Conservation (phyloP, 2,888 invertebrate genomes). For the Epinotia bilunana region DNA sequence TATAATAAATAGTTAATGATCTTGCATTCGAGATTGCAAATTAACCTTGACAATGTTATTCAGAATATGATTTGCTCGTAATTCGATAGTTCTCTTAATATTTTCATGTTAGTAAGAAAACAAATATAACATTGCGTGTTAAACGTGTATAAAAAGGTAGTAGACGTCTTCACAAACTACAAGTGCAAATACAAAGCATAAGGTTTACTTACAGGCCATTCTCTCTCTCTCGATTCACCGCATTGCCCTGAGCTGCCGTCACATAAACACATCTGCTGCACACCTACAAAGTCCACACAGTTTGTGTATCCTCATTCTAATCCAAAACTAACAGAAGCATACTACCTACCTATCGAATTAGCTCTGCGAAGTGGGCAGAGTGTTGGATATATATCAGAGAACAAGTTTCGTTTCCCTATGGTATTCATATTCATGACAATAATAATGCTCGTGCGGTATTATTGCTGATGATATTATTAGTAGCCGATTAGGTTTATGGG, state of each 20-base stretch:
- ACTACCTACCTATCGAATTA: constrained; percentile 28
- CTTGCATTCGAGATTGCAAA: too few relatives aligned
- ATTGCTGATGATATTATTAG: constrained; percentile 19
- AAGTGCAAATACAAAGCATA: not conserved
- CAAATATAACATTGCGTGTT: too few relatives aligned
- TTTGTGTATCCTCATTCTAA: constrained; percentile 44
- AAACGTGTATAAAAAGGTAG: not conserved
- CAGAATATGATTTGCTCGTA: not conserved
- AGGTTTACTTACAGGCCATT: constrained; percentile 37
- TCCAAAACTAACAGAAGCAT: constrained; percentile 41
- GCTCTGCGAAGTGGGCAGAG: constrained; percentile 25
- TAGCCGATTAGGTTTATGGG: constrained; percentile 19
- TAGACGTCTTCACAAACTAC: not conserved
- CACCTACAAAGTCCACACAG: constrained; percentile 41
- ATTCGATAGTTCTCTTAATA: not conserved
- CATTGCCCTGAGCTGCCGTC: constrained; percentile 48
- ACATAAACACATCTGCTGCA: constrained; percentile 41
- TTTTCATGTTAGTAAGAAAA: too few relatives aligned
- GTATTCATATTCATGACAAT: not conserved
- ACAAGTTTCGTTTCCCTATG: not conserved
- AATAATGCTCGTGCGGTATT: not conserved
- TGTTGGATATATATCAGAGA: not conserved
- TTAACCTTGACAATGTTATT: not conserved
- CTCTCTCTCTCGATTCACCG: constrained; percentile 59
- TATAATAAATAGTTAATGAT: too few relatives aligned